Percentiles rank a stretch among this genome's conserved stretches.
These are phyloP conservation scores for Heteronetta atricapilla DNA, from an alignment of 2,113 vertebrate genomes.

Conservation along the genomic window DNA sequence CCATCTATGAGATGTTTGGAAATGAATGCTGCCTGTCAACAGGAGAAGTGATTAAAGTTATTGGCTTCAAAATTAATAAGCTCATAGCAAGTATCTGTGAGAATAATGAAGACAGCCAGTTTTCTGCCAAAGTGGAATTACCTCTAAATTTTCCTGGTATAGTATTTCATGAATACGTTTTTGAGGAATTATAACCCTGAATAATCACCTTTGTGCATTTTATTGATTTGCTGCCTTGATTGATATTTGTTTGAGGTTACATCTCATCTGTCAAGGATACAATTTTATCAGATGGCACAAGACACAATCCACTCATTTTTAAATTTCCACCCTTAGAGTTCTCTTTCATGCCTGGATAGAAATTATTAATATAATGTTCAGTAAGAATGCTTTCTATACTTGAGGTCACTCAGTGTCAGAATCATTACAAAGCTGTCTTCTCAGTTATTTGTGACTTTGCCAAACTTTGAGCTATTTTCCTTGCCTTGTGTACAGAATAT, in stretches of 20 bases:
- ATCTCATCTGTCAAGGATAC: not conserved
- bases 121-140: slow-evolving; percentile 72
- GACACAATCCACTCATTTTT: not conserved
- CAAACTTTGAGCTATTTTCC: not conserved
- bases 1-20: slow-evolving; percentile 83
- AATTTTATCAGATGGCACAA: not conserved
- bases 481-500: not conserved
- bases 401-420: not conserved
- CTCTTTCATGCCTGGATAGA: not conserved
- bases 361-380: not conserved
- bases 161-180: not conserved
- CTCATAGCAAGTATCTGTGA: slow-evolving; percentile 76
- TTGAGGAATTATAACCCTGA: not conserved
- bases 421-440: not conserved
- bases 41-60: slow-evolving; percentile 87
- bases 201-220: slow-evolving; percentile 14
- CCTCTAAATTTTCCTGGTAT: slow-evolving; percentile 86
- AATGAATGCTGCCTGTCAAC: slow-evolving; percentile 84
- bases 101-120: slow-evolving; percentile 32
- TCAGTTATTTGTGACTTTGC: not conserved
- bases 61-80: slow-evolving; percentile 81
- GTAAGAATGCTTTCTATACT: not conserved
- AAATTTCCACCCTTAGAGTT: not conserved
- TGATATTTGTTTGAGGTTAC: not conserved
- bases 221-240: not conserved